Evolutionary conservation across 2,888 invertebrate species (phyloP), one percentile per base, ranked within the genome.

Genomic region (Harpagoxenus sublaevis): DNA sequence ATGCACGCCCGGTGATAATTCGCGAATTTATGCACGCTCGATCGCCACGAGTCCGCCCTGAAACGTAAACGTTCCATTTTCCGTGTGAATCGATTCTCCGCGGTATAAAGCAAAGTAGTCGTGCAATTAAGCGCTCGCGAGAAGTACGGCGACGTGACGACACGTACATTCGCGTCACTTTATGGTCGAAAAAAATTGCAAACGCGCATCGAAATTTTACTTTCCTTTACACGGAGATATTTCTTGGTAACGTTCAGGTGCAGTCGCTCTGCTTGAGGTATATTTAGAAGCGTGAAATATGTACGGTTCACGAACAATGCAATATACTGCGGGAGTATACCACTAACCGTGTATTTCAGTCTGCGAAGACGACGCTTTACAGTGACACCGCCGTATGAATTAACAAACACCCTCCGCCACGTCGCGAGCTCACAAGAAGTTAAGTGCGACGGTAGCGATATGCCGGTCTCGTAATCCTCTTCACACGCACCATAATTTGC

Each of bases 331-430:
- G 65, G 57, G 45, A 35, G 82, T 86, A 86, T 60, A 83, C 77
- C 73, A 45, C 63, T 60, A 63, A 51, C 48, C 55, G 86, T 66
- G 86, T 90, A 90, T 89, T 83, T 90, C 88, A 85, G 70, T 66
- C 84, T n/a, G 71, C 79, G 85, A 84, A 87, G 89, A 89, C 88
- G 90, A 87, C 89, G 89, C 90, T 89, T 89, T 89, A 89, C 90
- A 89, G 84, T 89, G 89, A 89, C 89, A 79, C 83, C 84, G 75
- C 55, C 84, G 68, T 85, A 87, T 90, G 90, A 91, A 91, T 91
- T 91, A 91, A 91, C 90, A 89, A 91, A 90, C 89, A 90, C 83
- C 91, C 84, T 73, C 35, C 71, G 84, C 79, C 71, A 83, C 86
- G 86, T 88, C 85, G 65, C n/a, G 79, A 60, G 51, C 84, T 87